Base-by-base conservation (phyloP, 2,888 invertebrate species). In the Cryptocephalus moraei region DNA sequence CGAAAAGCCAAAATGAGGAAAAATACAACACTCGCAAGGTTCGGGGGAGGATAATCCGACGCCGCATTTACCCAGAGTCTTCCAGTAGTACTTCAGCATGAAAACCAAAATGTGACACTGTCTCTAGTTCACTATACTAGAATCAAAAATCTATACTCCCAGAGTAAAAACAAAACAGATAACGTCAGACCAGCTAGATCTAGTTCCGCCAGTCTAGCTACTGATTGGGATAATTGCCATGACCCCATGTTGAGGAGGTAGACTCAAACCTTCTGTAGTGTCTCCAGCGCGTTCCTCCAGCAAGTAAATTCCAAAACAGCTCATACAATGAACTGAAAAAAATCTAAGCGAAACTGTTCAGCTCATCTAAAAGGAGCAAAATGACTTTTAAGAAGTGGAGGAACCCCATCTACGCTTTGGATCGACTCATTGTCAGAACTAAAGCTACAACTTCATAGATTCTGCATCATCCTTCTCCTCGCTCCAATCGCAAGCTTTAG, bases 141-240 rank as follows among this genome's bases (percentile, higher is more conserved):
- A 60, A 90, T 91, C 49, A 75, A 89, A 50, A 90, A 84, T 52
- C 74, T 91, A 6, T 91, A 91, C 67, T 48, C 76, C 67, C 49
- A 68, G 51, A 68, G 41, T 60, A 73, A 65, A 54, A 61, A 52
- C 3, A 58, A 55, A 41, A 44, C 47, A 31, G 59, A 61, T 40
- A 54, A 54, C 44, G 65, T 76, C 8, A 67, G 84, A 33, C 83
- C 84, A 0, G 84, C 80, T 57, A 81, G 83, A 49, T 84, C 84
- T 1, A 86, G 86, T 63, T 90, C 91, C 0, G 84, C 88, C 2
- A 91, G 91, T 62, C 86, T 86, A 6, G 84, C 87, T 39, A 89
- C 89, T 0, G 92, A 92, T 65, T 92, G 91, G 91, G 92, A 92
- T 54, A 90, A 84, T 40, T 91, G 91, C 0, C 90, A 91, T 63